Base-by-base conservation (phyloP, 2,888 invertebrate species). In the Spodoptera picta region DNA sequence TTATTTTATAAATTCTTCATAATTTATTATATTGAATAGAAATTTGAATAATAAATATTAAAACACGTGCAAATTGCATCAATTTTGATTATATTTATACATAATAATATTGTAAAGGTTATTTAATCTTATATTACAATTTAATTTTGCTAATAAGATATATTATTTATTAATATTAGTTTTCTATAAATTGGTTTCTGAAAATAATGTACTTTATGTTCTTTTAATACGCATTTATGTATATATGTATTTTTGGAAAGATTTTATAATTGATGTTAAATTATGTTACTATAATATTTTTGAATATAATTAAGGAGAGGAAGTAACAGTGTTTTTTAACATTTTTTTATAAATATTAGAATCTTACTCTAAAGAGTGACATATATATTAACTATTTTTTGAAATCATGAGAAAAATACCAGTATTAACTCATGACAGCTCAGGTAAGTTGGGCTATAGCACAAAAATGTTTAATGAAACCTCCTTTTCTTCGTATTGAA, bases 51-150 rank as follows among this genome's bases (percentile, higher is more conserved):
- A 63, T 65, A 69, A 69, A 66, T 80, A 77, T 81, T 75, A 53
- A 62, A 69, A 71, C 14, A 4, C 58, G 70, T 79, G 61, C 67
- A 75, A 75, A 72, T 74, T 73, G 59, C 60, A 69, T 78, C 52
- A 62, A 65, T 66, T 73, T 44, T 57, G 60, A 57, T 60, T 59
- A 56, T 48, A 51, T 60, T 69, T 70, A 27, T 27, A 27, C 27
- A 19, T 19, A 27, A 27, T 27, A 27, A 27, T 64, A 54, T 58
- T 19, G 19, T 19, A 19, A 19, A 19, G 19, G 19, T 54, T 60
- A 11, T 14, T 24, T 44, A 76, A 66, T 58, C 48, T 50, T 23
- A 59, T 27, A 27, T 64, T 36, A n/a, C 52, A 43, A 60, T 63
- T 63, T 65, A 65, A 61, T 65, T 60, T 65, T 61, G 41, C 7